phyloP scores from a whole-genome alignment of 2,797 vertebrate species.

The Psittacula echo region DNA sequence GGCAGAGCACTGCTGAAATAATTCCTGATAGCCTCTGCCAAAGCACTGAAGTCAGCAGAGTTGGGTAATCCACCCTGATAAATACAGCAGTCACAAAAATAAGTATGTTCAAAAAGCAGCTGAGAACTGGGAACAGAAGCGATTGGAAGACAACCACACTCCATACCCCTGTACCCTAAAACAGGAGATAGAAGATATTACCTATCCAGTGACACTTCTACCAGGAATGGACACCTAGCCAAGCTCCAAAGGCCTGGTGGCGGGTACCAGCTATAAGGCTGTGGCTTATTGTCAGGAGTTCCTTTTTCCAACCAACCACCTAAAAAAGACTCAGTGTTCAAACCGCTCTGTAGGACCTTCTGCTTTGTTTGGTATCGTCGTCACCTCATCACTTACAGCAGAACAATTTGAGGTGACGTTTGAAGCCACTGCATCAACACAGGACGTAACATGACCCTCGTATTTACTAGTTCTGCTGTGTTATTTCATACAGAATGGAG shows the following conservation, averaged over 20 bases:
- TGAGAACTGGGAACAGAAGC: slow-evolving; percentile 25
- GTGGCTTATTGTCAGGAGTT: background rate
- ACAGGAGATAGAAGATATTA: background rate
- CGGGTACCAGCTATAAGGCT: background rate
- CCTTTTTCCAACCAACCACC: background rate
- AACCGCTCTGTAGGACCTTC: background rate
- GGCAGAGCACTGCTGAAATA: slow-evolving; percentile 69
- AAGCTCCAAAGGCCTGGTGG: background rate
- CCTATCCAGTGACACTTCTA: background rate
- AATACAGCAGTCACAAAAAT: slow-evolving; percentile 75
- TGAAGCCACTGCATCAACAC: background rate
- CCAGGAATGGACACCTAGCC: background rate
- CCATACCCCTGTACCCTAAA: background rate
- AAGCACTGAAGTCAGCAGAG: slow-evolving; percentile 75
- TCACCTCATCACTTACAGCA: background rate
- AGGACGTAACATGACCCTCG: background rate
- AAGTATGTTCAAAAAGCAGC: slow-evolving; percentile 66
- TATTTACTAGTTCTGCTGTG: background rate
- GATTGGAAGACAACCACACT: slow-evolving; percentile 16
- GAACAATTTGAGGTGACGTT: background rate
- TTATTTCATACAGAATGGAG: background rate
- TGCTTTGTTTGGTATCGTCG: background rate
- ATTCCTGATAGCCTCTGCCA: slow-evolving; percentile 72
- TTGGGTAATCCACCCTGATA: slow-evolving; percentile 64
- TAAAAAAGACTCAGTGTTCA: background rate